Evolutionary conservation across 2,888 invertebrate genomes (phyloP).

Genomic region (Andrena praecox): DNA sequence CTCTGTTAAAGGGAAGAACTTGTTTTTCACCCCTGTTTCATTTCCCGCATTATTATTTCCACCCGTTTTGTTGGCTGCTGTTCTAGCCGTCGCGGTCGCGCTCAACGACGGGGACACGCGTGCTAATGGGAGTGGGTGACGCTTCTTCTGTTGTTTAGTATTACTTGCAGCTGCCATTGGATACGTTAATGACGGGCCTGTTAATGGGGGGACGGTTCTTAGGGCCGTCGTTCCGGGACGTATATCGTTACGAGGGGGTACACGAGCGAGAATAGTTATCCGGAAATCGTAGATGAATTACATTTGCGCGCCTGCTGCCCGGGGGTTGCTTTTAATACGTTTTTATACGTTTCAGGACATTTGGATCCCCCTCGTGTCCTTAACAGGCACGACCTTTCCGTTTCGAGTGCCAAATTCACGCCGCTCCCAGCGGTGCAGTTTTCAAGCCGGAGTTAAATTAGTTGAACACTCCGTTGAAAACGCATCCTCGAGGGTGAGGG

Average conservation of each 20-base stretch:
- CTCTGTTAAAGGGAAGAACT: constrained; percentile 48
- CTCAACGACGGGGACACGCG: constrained; percentile 1
- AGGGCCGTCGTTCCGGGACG: too few relatives aligned
- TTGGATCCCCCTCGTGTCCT: constrained; percentile 4
- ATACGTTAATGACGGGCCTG: background rate
- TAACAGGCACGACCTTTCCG: constrained; percentile 23
- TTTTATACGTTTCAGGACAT: background rate
- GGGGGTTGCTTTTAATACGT: background rate
- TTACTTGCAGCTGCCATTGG: background rate
- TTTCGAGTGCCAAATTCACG: constrained; percentile 20
- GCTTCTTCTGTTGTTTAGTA: background rate
- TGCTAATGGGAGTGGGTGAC: constrained; percentile 11
- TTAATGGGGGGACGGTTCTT: background rate
- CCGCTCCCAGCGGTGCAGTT: constrained; percentile 14
- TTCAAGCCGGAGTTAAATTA: constrained; percentile 21
- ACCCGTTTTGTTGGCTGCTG: background rate
- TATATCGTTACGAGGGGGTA: too few relatives aligned
- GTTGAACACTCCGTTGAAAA: constrained; percentile 23
- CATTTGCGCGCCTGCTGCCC: background rate
- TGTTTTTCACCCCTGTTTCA: constrained; percentile 7
- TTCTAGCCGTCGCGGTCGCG: constrained; percentile 2
- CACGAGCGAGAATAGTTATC: background rate
- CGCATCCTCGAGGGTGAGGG: background rate
- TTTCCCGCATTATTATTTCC: constrained; percentile 19
- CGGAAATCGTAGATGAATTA: background rate